phyloP scores from a whole-genome alignment of 2,797 vertebrate species.

The Paramormyrops hopkinsi region DNA sequence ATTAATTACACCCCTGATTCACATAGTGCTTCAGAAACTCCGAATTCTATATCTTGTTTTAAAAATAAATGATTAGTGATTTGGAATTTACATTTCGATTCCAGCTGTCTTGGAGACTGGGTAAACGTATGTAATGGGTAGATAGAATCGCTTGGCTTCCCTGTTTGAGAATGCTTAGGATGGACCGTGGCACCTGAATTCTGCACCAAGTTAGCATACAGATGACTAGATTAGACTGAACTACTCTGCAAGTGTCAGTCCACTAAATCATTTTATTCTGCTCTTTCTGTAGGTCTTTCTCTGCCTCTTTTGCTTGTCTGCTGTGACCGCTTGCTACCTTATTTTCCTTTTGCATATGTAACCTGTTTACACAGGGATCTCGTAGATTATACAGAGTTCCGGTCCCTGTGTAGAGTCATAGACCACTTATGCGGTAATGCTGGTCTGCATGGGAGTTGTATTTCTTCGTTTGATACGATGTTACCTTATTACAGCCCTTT shows the following conservation, averaged over 20 bases:
- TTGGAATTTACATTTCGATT: not conserved
- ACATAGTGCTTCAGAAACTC: not conserved
- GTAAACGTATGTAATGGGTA: not conserved
- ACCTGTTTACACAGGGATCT: not conserved
- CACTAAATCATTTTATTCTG: not conserved
- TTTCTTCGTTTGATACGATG: not conserved
- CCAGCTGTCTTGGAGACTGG: not conserved
- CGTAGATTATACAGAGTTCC: not conserved
- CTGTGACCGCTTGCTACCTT: not conserved
- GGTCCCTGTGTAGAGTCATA: not conserved
- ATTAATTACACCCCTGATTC: not conserved
- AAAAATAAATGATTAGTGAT: not conserved
- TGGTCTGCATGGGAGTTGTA: not conserved
- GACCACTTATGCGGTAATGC: not conserved
- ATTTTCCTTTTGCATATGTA: not conserved
- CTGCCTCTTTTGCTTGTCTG: not conserved
- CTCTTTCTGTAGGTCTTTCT: not conserved
- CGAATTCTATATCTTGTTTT: not conserved
- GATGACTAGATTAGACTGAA: not conserved
- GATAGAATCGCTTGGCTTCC: not conserved
- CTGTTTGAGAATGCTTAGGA: not conserved
- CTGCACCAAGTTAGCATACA: not conserved
- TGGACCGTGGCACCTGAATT: not conserved
- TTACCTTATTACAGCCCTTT: not conserved
- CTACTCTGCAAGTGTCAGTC: not conserved